Conservation (phyloP, 1,140 invertebrate species). For the Rhynchophorus ferrugineus region DNA sequence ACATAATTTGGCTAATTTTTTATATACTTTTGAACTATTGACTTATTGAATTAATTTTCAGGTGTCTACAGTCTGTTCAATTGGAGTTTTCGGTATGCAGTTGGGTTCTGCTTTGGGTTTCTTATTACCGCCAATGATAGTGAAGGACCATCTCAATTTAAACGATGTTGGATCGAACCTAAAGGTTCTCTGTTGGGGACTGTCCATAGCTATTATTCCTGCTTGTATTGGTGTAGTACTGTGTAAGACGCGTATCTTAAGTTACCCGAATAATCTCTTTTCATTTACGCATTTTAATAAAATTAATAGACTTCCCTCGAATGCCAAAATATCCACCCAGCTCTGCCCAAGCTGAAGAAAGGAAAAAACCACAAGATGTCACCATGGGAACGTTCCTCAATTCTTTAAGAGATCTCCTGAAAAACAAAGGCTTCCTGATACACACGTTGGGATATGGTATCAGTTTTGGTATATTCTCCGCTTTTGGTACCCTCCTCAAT, state of each 20-base stretch:
- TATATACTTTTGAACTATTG: too few species aligned
- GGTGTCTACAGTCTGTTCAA: constrained; percentile 66
- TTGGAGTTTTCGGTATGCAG: constrained; percentile 73
- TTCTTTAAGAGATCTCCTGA: constrained; percentile 17
- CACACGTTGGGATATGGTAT: constrained; percentile 26
- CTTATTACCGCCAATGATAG: constrained; percentile 42
- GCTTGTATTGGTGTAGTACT: constrained; percentile 50
- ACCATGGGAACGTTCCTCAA: constrained; percentile 15
- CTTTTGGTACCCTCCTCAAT: constrained; percentile 28
- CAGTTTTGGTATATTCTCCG: constrained; percentile 26
- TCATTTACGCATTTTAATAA: neutral
- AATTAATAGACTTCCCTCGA: constrained; percentile 48
- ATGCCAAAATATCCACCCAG: constrained; percentile 51
- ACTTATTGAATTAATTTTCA: constrained; percentile 30
- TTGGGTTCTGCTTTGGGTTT: constrained; percentile 45
- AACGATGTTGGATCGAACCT: constrained; percentile 40
- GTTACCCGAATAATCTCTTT: neutral
- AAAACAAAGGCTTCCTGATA: constrained; percentile 24
- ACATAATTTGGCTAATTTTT: too few species aligned
- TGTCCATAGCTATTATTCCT: constrained; percentile 50
- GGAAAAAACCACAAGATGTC: constrained; percentile 13
- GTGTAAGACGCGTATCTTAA: too few species aligned
- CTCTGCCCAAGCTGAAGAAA: constrained; percentile 28
- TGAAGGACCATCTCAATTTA: constrained; percentile 41
- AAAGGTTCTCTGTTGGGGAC: constrained; percentile 40